A percentile compares a stretch with the other conserved stretches of the same genome.
phyloP scores from a whole-genome alignment of 2,888 invertebrate species.

The Pseudolycoriella hygida region DNA sequence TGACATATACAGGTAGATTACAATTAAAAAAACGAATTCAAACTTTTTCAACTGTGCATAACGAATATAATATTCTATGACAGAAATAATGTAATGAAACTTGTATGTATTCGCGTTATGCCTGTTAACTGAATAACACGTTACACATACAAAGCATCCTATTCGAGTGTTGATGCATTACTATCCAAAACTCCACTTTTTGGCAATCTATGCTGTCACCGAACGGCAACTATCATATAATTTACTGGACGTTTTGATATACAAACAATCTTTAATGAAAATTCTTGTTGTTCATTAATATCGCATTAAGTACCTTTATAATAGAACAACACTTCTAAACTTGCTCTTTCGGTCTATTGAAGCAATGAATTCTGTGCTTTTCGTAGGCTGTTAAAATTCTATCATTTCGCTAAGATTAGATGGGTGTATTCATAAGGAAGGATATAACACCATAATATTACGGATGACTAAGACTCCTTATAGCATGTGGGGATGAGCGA shows the following conservation, averaged over 20 bases:
- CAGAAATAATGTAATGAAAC: too few species aligned
- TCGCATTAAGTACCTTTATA: constrained; percentile 32
- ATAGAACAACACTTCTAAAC: background rate
- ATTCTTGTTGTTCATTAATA: constrained; percentile 50
- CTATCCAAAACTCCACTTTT: constrained; percentile 7
- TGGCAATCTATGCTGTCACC: constrained; percentile 17
- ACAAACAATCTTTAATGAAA: constrained; percentile 45
- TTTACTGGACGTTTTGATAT: constrained; percentile 43
- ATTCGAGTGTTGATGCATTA: background rate
- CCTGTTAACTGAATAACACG: background rate
- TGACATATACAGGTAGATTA: too few species aligned
- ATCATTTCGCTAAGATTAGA: background rate
- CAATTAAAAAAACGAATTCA: too few species aligned
- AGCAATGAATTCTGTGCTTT: too few species aligned
- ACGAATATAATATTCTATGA: too few species aligned
- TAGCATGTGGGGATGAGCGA: too few species aligned
- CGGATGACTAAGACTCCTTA: too few species aligned
- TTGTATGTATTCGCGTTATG: too few species aligned
- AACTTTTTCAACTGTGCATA: too few species aligned
- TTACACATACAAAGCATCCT: background rate
- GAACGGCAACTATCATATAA: constrained; percentile 24
- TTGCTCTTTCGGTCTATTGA: too few species aligned
- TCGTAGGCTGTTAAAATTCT: background rate
- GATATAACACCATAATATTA: too few species aligned
- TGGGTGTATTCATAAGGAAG: too few species aligned